Conservation (phyloP, 2,797 vertebrate species). For the Harpagifer antarcticus region DNA sequence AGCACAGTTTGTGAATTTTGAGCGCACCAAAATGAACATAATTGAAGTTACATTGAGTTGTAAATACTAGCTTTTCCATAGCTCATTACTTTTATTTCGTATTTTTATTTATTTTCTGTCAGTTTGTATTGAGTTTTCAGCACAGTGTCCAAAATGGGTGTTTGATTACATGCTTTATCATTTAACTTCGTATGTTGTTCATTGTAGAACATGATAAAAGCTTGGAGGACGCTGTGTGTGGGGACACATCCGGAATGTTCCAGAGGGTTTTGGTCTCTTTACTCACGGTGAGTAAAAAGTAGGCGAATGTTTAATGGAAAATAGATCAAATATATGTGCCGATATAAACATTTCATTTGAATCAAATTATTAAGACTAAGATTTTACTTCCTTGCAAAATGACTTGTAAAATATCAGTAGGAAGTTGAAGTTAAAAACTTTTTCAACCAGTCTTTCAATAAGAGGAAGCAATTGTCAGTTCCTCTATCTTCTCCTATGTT, state of each 20-base stretch:
- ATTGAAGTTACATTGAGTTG: background rate
- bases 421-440: background rate
- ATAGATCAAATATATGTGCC: background rate
- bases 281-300: slow-evolving; percentile 84
- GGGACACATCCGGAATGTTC: slow-evolving; percentile 95
- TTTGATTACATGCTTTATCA: background rate
- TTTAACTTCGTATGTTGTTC: background rate
- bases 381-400: background rate
- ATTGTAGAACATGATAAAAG: slow-evolving; percentile 85
- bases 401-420: background rate
- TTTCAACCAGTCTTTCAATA: background rate
- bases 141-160: too few species aligned
- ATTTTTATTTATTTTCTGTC: background rate
- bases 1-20: background rate
- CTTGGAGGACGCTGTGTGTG: slow-evolving; percentile 91
- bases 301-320: background rate
- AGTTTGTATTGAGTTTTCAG: background rate
- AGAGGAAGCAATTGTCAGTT: slow-evolving; percentile 12
- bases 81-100: too few species aligned
- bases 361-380: too few species aligned
- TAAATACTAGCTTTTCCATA: background rate
- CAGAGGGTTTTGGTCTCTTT: slow-evolving; percentile 95
- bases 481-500: background rate
- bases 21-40: background rate
- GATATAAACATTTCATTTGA: too few species aligned